phyloP scores from a whole-genome alignment of 1,140 invertebrate species.

The Trichomalopsis sarcophagae region DNA sequence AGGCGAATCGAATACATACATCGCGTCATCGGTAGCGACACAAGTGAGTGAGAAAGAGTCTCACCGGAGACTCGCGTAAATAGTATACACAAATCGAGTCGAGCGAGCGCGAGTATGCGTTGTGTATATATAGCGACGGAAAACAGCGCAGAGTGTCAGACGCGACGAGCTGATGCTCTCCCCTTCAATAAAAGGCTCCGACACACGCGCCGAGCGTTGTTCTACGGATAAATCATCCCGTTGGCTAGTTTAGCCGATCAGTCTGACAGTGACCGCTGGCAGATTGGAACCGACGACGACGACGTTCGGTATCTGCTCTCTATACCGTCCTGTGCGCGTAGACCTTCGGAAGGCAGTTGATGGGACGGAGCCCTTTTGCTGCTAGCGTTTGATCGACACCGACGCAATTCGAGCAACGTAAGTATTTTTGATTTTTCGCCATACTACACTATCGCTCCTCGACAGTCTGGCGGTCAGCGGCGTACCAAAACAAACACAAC shows the following conservation, averaged over 20 bases:
- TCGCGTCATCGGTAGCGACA: too few species aligned
- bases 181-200: constrained; percentile 24
- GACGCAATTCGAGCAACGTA: too few species aligned
- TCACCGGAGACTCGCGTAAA: background rate
- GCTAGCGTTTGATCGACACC: too few species aligned
- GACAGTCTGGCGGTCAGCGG: too few species aligned
- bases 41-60: too few species aligned
- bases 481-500: too few species aligned
- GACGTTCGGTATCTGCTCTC: too few species aligned
- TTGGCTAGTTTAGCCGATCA: constrained; percentile 40
- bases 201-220: background rate
- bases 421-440: too few species aligned
- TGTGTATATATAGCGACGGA: background rate
- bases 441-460: too few species aligned
- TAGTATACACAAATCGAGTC: background rate
- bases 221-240: constrained; percentile 46
- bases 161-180: background rate
- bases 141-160: constrained; percentile 8
- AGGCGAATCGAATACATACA: too few species aligned
- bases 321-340: too few species aligned
- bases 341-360: background rate
- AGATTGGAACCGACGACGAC: too few species aligned
- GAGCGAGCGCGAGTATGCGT: background rate
- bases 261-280: constrained; percentile 22
- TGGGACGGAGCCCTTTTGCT: background rate